Base-by-base conservation (phyloP, 1,140 invertebrate genomes). In the Melipona quadrifasciata region DNA sequence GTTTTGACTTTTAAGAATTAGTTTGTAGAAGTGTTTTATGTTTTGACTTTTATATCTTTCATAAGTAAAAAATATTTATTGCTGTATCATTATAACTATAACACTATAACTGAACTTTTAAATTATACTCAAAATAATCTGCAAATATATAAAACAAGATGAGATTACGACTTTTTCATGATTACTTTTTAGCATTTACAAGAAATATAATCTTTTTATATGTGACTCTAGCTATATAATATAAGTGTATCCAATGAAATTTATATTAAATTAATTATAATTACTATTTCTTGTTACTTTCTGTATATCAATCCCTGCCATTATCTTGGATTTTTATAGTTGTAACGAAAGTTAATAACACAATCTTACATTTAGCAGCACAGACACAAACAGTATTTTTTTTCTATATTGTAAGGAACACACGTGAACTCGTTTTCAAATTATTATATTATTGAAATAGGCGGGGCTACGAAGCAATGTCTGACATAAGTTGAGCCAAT, bases 401-500 rank as follows among this genome's bases (percentile, higher is more conserved):
- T 91, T 86, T 91, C 88, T 91, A 91, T 85, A 75, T 89, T 77
- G 85, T 84, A 88, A 90, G 89, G 83, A 91, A 91, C 91, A 91
- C 89, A 86, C 87, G 84, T 85, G 85, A 92, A 91, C 85, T 89
- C 80, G 64, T 82, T 87, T 83, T 57, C 68, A 57, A 82, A 86
- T 83, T 85, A 80, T 85, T 86, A 85, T 74, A 71, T 83, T 81
- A 74, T 84, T 91, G 87, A 70, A 77, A 86, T 84, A 90, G 80
- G 47, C 74, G 89, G 86, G 94, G 94, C 94, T 95, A 95, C 94
- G 94, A 95, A 73, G 94, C 94, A 76, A 95, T 95, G 64, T 95
- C 94, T 55, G 94, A 95, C 94, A 95, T 95, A 67, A 95, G 92
- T 89, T 95, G 94, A 84, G 94, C 94, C 85, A 95, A 91, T 58